Conservation (phyloP, 2,888 invertebrate genomes). For the Pandemis corylana region DNA sequence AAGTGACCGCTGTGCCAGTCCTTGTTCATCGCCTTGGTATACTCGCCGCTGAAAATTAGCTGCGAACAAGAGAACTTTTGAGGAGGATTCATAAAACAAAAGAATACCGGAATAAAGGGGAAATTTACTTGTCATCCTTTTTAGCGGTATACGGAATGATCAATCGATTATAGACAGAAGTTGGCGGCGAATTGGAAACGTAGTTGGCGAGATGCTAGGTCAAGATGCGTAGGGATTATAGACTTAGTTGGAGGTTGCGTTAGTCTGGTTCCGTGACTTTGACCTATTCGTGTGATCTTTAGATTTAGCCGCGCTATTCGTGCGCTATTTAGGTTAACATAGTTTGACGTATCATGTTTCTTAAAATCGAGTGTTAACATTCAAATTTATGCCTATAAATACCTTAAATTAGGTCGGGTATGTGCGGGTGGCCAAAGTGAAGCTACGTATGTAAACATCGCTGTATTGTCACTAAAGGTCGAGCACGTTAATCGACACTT, state of each 20-base stretch:
- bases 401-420: conserved; percentile 84
- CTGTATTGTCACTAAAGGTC: conserved; percentile 62
- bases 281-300: conserved; percentile 28
- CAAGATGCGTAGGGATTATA: conserved; percentile 22
- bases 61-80: conserved; percentile 80
- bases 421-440: conserved; percentile 81
- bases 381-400: conserved; percentile 53
- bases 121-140: not conserved
- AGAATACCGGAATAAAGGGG: not conserved
- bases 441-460: conserved; percentile 51
- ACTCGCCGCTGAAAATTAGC: conserved; percentile 99
- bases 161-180: not conserved
- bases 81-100: conserved; percentile 8
- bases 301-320: conserved; percentile 5
- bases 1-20: conserved; percentile 99
- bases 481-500: conserved; percentile 69
- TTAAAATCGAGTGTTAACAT: conserved; percentile 5
- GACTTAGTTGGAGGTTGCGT: conserved; percentile 23
- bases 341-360: conserved; percentile 32
- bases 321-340: conserved; percentile 3
- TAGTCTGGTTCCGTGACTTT: conserved; percentile 32
- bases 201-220: conserved; percentile 25
- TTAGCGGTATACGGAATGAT: not conserved
- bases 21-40: conserved; percentile 99
- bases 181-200: conserved; percentile 11